Base-by-base conservation (phyloP, 2,113 vertebrate genomes). In the Macrotis lagotis region DNA sequence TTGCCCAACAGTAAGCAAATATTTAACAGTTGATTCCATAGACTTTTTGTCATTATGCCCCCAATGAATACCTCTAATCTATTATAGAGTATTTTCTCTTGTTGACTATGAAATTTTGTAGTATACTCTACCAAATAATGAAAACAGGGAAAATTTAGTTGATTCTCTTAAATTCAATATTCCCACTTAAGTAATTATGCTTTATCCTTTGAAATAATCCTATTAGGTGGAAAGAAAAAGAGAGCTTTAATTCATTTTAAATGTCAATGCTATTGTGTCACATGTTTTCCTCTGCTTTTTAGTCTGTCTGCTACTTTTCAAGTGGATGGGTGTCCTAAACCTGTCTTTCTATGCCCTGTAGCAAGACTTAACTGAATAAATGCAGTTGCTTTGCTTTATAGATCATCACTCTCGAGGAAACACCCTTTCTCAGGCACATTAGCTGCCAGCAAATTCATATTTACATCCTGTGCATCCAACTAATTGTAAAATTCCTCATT, bases 11-110 rank as follows among this genome's bases (percentile, higher is more conserved):
- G 59, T 55, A 50, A 24, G 92, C 16, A 2, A 44, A 51, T 92
- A 48, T 55, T 51, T 89, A 31, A 19, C 8, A 26, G 37, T 50
- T 31, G 44, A 50, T 83, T 53, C 48, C 52, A 25, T 48, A 88
- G 53, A 49, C 25, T 10, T 37, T 44, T 31, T n/a, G 44, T 31
- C 48, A 0, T 55, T 51, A 51, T 59, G 89, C 90, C 50, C 48
- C 10, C 95, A 49, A 51, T 50, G 91, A 16, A 92, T 25, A 37
- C 31, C 51, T 11, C 0, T 11, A 25, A 28, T 28, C 52, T 93
- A n/a, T 88, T 90, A 50, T 88, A n/a, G 94, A 91, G 31, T 24
- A 90, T 94, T 91, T 90, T 37, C 22, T 83, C 89, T 92, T 93
- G 89, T 44, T 89, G 90, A 66, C 44, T 83, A 44, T 83, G 66